These are phyloP conservation scores for Acronicta psi DNA, from an alignment of 2,888 invertebrate species.

Conservation along the genomic window DNA sequence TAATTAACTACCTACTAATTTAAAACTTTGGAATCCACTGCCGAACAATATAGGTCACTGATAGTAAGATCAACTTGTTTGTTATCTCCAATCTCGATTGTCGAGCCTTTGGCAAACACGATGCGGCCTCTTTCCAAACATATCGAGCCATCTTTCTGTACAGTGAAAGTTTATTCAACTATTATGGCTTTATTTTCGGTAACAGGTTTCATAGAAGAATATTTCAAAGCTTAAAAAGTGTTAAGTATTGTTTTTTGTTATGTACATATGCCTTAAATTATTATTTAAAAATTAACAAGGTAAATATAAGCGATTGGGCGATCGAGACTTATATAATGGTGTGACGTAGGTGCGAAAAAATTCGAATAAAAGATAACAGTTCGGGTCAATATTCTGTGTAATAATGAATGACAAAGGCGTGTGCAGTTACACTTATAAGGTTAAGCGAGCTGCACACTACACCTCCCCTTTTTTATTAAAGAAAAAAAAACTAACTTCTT, in stretches of 20 bases:
- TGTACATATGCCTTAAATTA: no score
- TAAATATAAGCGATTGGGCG: no score
- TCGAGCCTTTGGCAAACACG: constrained; percentile 58
- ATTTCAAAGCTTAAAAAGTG: not conserved
- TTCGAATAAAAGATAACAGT: no score
- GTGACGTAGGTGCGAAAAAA: no score
- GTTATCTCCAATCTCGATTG: constrained; percentile 60
- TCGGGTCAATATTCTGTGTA: no score
- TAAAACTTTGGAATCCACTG: constrained; percentile 49
- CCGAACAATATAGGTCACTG: constrained; percentile 59
- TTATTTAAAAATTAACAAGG: no score
- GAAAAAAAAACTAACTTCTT: no score
- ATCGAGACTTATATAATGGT: no score
- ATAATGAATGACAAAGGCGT: no score
- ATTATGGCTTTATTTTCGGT: constrained; percentile 32
- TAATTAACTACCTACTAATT: not conserved
- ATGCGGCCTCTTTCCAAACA: constrained; percentile 28
- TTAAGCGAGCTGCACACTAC: no score
- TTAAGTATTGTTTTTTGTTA: not conserved
- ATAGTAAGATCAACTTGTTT: constrained; percentile 61
- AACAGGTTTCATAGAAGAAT: not conserved
- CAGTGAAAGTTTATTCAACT: constrained; percentile 54
- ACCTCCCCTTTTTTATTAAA: no score
- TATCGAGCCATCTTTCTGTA: constrained; percentile 43
- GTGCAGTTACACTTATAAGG: no score